phyloP scores from a whole-genome alignment of 1,140 invertebrate genomes.

The Ctenoplectra terminalis region DNA sequence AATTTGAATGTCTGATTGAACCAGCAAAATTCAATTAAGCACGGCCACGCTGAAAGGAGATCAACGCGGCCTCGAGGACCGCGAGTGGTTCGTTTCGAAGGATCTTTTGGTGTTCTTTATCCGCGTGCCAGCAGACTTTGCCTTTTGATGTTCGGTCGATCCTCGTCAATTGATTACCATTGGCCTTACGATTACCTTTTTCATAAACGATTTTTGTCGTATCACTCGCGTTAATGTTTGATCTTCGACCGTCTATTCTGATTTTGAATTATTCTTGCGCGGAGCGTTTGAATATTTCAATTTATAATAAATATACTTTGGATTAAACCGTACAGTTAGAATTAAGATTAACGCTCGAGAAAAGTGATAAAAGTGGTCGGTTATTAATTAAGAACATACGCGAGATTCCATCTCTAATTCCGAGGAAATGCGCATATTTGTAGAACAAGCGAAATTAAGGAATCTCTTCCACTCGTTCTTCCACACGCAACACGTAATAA shows the following conservation, averaged over 20 bases:
- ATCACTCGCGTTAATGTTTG: background rate
- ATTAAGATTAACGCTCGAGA: no score
- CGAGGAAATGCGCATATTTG: background rate
- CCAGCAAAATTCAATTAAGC: conserved; percentile 75
- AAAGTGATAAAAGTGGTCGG: background rate
- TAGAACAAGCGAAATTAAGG: background rate
- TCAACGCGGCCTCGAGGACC: conserved; percentile 39
- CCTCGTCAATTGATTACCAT: background rate
- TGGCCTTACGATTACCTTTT: no score
- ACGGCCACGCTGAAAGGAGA: conserved; percentile 48
- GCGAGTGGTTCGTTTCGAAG: conserved; percentile 40
- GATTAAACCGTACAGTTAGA: no score
- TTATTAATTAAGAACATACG: background rate
- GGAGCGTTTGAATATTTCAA: no score
- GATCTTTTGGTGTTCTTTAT: conserved; percentile 48
- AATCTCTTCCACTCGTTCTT: background rate
- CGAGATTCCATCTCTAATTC: background rate
- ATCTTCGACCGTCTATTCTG: no score
- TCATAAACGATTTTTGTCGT: background rate
- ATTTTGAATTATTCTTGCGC: no score
- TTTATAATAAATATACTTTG: no score
- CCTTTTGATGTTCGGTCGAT: conserved; percentile 4
- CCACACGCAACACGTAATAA: background rate
- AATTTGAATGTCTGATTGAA: conserved; percentile 79
- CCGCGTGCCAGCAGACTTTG: conserved; percentile 47